Conservation (phyloP, 2,113 vertebrate genomes). For the Lota lota region DNA sequence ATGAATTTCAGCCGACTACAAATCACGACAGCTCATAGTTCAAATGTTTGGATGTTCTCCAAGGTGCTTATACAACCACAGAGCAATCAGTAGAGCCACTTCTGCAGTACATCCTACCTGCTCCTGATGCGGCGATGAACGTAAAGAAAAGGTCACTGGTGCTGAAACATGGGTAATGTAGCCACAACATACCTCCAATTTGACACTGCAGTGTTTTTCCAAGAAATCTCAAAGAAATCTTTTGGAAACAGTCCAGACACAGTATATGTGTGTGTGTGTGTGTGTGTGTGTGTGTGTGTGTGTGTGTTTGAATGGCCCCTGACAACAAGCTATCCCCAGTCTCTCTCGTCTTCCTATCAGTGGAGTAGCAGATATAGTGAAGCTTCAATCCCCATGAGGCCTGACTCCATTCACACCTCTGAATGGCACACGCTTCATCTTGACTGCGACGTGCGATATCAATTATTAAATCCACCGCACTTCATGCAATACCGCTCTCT, state of each 20-base stretch:
- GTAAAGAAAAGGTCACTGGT: conserved; percentile 20
- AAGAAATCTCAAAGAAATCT: conserved; percentile 16
- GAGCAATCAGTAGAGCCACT: conserved; percentile 48
- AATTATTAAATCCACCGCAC: conserved; percentile 48
- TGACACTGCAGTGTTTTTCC: too few relatives aligned
- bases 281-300: too few relatives aligned
- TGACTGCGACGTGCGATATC: conserved; percentile 31
- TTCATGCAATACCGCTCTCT: conserved; percentile 29
- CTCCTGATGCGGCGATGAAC: conserved; percentile 18
- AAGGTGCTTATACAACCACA: conserved; percentile 52
- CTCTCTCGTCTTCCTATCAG: conserved; percentile 17
- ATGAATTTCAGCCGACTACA: too few relatives aligned
- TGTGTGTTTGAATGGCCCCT: too few relatives aligned
- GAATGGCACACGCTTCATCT: conserved; percentile 41
- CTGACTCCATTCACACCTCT: conserved; percentile 51
- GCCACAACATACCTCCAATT: too few relatives aligned
- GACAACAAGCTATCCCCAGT: too few relatives aligned
- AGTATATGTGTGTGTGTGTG: too few relatives aligned
- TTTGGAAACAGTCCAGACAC: too few relatives aligned
- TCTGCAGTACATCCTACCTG: conserved; percentile 30
- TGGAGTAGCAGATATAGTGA: conserved; percentile 32
- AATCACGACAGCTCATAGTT: conserved; percentile 45
- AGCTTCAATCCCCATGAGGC: conserved; percentile 36
- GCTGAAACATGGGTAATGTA: not conserved
- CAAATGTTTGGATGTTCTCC: conserved; percentile 44